A percentile compares a stretch with the other conserved stretches of the same genome.
Conservation (phyloP, 2,113 vertebrate species). For the Ctenodactylus gundi region DNA sequence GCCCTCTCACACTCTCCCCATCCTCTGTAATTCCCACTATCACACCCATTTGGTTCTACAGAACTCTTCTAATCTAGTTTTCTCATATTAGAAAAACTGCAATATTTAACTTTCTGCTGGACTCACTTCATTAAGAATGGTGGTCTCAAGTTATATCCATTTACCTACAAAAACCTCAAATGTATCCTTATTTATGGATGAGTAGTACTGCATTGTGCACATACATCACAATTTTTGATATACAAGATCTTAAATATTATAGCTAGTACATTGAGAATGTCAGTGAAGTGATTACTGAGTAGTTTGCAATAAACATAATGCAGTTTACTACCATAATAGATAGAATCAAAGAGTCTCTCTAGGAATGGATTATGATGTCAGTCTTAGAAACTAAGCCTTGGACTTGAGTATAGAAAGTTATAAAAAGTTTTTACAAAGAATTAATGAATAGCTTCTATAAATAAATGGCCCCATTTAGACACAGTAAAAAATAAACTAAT, state of each 20-base stretch:
- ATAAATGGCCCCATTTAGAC: neutral
- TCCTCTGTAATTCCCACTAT: no score
- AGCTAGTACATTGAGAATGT: neutral
- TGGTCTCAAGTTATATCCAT: no score
- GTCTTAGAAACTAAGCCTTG: neutral
- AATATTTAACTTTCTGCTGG: no score
- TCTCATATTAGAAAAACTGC: no score
- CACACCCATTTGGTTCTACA: no score
- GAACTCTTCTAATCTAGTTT: no score
- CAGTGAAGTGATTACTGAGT: neutral
- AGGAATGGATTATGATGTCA: neutral
- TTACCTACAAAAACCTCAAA: no score
- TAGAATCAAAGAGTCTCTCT: neutral
- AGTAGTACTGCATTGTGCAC: no score
- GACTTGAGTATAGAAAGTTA: neutral
- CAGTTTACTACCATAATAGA: neutral
- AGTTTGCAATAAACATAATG: neutral
- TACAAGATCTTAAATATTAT: neutral
- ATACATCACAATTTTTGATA: no score
- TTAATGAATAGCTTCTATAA: neutral
- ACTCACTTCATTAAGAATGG: no score
- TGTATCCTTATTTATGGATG: no score
- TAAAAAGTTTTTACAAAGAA: neutral
- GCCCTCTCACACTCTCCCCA: no score
- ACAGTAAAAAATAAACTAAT: neutral